A percentile compares a stretch with the other conserved stretches of the same genome.
These are phyloP conservation scores for Bactericera cockerelli DNA, from an alignment of 1,140 invertebrate genomes.

Conservation along the genomic window DNA sequence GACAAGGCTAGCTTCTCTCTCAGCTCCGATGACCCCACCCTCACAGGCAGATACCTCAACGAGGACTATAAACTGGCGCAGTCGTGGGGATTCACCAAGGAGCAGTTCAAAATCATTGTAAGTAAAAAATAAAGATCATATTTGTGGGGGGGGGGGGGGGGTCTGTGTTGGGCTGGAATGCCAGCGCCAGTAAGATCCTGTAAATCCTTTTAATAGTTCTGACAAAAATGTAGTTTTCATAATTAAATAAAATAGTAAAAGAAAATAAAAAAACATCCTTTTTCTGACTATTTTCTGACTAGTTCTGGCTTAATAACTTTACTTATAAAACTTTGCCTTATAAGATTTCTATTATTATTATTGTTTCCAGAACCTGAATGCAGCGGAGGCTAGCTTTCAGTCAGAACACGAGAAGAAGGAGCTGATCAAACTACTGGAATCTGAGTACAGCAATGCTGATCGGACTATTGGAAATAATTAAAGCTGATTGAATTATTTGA, in stretches of 20 bases:
- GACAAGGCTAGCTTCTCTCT: conserved; percentile 43
- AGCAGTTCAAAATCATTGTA: conserved; percentile 35
- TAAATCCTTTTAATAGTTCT: too few relatives aligned
- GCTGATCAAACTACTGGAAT: conserved; percentile 27
- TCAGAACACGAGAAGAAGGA: conserved; percentile 32
- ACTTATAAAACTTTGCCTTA: too few relatives aligned
- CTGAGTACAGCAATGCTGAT: background rate
- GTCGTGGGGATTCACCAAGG: conserved; percentile 34
- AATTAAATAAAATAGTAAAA: too few relatives aligned
- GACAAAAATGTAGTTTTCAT: too few relatives aligned
- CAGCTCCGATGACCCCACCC: conserved; percentile 41
- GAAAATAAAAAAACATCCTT: too few relatives aligned
- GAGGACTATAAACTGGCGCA: conserved; percentile 34
- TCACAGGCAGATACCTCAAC: conserved; percentile 33
- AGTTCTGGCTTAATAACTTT: too few relatives aligned
- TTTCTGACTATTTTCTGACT: too few relatives aligned
- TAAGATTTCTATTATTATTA: conserved; percentile 10
- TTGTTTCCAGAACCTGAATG: conserved; percentile 34
- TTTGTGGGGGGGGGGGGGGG: too few relatives aligned
- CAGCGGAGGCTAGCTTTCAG: conserved; percentile 32
- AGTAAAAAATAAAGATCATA: conserved; percentile 20
- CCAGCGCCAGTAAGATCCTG: too few relatives aligned
- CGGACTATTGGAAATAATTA: background rate
- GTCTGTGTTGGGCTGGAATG: too few relatives aligned
- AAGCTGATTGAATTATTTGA: too few relatives aligned